These are phyloP conservation scores for Plusia festucae DNA, from an alignment of 2,888 invertebrate species.

Conservation along the genomic window DNA sequence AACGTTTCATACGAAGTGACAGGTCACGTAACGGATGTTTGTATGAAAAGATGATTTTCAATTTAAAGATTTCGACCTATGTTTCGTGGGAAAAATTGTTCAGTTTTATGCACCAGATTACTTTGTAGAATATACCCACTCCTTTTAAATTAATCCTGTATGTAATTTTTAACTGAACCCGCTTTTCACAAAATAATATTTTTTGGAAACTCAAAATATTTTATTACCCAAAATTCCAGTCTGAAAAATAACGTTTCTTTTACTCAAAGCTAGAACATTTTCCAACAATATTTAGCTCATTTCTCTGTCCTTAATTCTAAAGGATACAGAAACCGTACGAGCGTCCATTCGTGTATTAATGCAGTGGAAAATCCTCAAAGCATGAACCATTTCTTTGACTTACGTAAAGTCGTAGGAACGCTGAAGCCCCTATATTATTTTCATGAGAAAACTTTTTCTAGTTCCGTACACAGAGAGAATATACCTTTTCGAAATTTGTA, in stretches of 20 bases:
- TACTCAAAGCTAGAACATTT: not conserved
- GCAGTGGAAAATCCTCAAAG: slow-evolving; percentile 53
- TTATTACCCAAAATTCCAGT: too few relatives aligned
- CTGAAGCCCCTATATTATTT: slow-evolving; percentile 58
- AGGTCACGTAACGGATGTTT: too few relatives aligned
- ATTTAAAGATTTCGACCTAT: too few relatives aligned
- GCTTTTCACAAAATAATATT: too few relatives aligned
- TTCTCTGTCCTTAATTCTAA: slow-evolving; percentile 17
- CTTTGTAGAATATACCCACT: too few relatives aligned
- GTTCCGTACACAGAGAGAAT: slow-evolving; percentile 8
- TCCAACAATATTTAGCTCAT: slow-evolving; percentile 2
- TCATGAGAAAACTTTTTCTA: slow-evolving; percentile 54
- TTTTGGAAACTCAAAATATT: too few relatives aligned
- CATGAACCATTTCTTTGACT: slow-evolving; percentile 55
- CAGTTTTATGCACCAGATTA: too few relatives aligned
- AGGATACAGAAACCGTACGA: slow-evolving; percentile 43
- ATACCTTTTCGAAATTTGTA: not conserved
- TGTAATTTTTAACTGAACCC: too few relatives aligned
- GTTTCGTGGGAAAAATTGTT: too few relatives aligned
- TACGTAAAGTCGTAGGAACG: slow-evolving; percentile 51
- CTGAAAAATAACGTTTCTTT: not conserved
- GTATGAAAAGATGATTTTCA: too few relatives aligned
- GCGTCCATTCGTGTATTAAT: slow-evolving; percentile 46
- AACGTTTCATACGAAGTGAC: too few relatives aligned
- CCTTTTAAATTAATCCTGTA: too few relatives aligned